Percentiles rank a stretch among this genome's conserved stretches.
phyloP scores from a whole-genome alignment of 2,113 vertebrate genomes.

The Leucoraja erinaceus region DNA sequence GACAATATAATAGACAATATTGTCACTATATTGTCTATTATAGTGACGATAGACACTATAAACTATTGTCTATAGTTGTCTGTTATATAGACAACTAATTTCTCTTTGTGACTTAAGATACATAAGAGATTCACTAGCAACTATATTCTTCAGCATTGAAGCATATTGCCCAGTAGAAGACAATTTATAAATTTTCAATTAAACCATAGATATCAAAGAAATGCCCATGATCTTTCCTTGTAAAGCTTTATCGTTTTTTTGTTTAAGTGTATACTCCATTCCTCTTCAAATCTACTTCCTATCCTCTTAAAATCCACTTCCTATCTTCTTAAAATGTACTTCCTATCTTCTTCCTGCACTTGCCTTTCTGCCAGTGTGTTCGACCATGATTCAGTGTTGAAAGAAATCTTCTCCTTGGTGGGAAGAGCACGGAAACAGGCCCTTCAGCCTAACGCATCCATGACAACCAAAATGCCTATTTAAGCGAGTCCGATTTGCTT shows the following conservation, averaged over 20 bases:
- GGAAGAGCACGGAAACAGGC: too few species aligned
- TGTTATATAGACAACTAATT: background rate
- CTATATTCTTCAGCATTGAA: background rate
- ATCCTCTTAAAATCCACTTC: background rate
- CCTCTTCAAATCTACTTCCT: background rate
- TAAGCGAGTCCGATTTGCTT: too few species aligned
- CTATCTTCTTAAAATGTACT: too few species aligned
- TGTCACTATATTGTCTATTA: too few species aligned
- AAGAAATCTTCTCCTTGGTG: background rate
- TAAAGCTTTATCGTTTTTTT: background rate
- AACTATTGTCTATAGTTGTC: too few species aligned
- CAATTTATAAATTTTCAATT: background rate
- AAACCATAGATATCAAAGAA: background rate
- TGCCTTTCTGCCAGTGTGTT: background rate
- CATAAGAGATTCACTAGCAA: background rate
- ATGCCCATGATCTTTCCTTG: too few species aligned
- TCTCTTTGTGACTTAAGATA: background rate
- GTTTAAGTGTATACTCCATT: background rate
- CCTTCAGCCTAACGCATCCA: too few species aligned
- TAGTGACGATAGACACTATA: too few species aligned
- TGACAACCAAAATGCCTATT: too few species aligned
- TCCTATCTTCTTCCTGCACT: too few species aligned
- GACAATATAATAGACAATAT: too few species aligned
- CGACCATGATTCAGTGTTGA: background rate
- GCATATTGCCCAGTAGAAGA: background rate